Percentiles rank a stretch among this genome's conserved stretches.
Conservation (phyloP, 2,797 vertebrate species). For the Pseudocheirus occidentalis region DNA sequence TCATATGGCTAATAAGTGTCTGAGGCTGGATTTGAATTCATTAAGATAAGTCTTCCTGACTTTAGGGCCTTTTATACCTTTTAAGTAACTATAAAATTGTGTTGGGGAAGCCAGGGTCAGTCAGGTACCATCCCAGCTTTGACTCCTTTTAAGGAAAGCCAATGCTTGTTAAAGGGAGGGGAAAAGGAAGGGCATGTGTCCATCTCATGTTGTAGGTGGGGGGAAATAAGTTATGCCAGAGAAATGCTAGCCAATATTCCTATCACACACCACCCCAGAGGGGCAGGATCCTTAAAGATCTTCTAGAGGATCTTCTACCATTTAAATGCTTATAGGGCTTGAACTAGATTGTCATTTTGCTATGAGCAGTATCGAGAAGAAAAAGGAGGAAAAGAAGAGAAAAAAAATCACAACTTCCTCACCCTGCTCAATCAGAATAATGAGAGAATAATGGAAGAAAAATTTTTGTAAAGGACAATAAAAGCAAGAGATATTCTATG, state of each 20-base stretch:
- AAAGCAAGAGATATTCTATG: neutral
- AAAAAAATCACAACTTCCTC: neutral
- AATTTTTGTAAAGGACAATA: neutral
- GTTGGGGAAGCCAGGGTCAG: neutral
- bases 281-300: neutral
- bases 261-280: neutral
- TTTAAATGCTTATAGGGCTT: neutral
- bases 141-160: neutral
- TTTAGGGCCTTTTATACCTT: neutral
- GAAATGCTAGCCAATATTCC: neutral
- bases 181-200: neutral
- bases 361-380: neutral
- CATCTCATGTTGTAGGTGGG: neutral
- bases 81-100: neutral
- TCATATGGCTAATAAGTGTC: too few relatives aligned
- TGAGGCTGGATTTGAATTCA: neutral
- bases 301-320: neutral
- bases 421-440: neutral
- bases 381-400: too few relatives aligned
- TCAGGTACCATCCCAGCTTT: neutral
- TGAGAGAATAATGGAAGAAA: neutral
- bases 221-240: neutral
- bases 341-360: neutral
- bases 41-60: neutral
- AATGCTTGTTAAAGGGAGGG: neutral